Percentiles rank a stretch among this genome's conserved stretches.
Conservation (phyloP, 2,113 vertebrate species). For the Genyomyrus donnyi region DNA sequence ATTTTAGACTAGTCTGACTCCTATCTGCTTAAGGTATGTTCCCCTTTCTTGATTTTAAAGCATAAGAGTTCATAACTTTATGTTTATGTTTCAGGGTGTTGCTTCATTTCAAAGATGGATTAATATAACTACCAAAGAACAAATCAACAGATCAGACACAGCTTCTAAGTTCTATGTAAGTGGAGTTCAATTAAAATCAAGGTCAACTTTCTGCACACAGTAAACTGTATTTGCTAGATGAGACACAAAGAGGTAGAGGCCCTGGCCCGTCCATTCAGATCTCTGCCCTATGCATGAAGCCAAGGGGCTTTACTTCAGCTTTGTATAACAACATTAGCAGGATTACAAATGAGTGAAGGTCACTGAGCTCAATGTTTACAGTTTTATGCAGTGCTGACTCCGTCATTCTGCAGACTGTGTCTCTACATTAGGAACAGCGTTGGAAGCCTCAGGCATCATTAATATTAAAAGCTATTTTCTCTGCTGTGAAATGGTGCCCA, state of each 20-base stretch:
- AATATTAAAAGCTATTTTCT: not conserved
- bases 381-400: not conserved
- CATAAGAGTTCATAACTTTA: not conserved
- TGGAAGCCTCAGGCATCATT: not conserved
- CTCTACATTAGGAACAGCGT: not conserved
- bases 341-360: not conserved
- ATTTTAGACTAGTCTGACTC: not conserved
- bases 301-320: not conserved
- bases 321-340: not conserved
- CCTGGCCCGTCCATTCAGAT: not conserved
- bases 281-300: not conserved
- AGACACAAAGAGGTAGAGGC: not conserved
- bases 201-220: not conserved
- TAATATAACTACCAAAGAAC: not conserved
- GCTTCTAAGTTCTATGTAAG: not conserved
- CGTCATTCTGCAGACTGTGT: not conserved
- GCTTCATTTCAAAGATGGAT: not conserved
- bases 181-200: not conserved
- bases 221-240: not conserved
- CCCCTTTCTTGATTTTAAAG: not conserved
- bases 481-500: not conserved
- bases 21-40: not conserved
- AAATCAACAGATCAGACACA: not conserved
- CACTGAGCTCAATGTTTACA: not conserved
- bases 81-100: not conserved